These are phyloP conservation scores for Fragariocoptes setiger DNA, from an alignment of 1,140 invertebrate genomes.

Conservation along the genomic window DNA sequence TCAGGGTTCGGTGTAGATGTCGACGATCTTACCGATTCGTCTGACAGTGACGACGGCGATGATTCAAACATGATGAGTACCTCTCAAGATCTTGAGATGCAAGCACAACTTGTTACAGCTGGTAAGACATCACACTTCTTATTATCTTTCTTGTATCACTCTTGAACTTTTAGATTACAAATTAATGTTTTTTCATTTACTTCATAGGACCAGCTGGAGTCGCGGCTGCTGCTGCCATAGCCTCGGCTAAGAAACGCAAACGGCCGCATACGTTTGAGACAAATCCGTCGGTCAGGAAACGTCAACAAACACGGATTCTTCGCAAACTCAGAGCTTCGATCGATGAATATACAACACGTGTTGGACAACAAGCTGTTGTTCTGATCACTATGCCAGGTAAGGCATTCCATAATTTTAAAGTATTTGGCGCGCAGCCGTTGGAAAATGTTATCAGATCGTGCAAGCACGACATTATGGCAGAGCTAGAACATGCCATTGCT, in stretches of 20 bases:
- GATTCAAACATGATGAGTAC: neutral
- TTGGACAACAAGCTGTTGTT: conserved; percentile 87
- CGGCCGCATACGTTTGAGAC: conserved; percentile 85
- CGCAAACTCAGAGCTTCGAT: conserved; percentile 49
- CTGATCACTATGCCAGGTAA: conserved; percentile 85
- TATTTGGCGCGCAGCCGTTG: conserved; percentile 80
- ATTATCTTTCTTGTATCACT: neutral
- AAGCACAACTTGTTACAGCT: neutral
- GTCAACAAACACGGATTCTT: conserved; percentile 73
- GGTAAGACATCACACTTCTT: neutral
- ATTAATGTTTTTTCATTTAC: conserved; percentile 6
- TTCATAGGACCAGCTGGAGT: conserved; percentile 61
- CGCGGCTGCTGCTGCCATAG: conserved; percentile 78
- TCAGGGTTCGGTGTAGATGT: neutral
- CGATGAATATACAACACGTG: conserved; percentile 78
- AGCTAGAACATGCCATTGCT: conserved; percentile 60
- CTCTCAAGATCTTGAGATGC: neutral
- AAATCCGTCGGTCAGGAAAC: conserved; percentile 76
- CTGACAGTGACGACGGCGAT: neutral
- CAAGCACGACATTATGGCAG: conserved; percentile 62
- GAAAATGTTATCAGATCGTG: conserved; percentile 45
- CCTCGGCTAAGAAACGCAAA: conserved; percentile 76
- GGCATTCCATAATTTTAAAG: conserved; percentile 64
- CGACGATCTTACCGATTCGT: neutral
- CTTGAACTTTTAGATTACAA: neutral